A percentile compares a stretch with the other conserved stretches of the same genome.
Conservation (phyloP, 2,113 vertebrate genomes). For the Austrofundulus limnaeus region DNA sequence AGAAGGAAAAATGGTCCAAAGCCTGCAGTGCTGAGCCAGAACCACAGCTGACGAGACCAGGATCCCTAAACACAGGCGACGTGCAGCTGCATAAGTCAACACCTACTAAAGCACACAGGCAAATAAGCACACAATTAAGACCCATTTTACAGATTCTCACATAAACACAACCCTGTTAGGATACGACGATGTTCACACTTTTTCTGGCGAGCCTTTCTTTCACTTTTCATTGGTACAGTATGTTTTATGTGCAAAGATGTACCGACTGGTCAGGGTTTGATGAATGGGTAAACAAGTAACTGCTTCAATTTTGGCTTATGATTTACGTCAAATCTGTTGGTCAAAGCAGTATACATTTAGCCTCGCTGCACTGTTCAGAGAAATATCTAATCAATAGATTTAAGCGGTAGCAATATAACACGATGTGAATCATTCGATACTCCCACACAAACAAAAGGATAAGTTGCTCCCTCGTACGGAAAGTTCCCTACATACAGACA, state of each 20-base stretch:
- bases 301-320: constrained; percentile 63
- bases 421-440: constrained; percentile 44
- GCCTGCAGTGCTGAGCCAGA: constrained; percentile 25
- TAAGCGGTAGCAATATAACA: constrained; percentile 7
- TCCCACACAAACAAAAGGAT: constrained; percentile 17
- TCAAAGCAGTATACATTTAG: constrained; percentile 35
- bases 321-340: constrained; percentile 53
- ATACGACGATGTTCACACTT: constrained; percentile 32
- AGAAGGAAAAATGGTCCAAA: constrained; percentile 32
- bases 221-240: constrained; percentile 46
- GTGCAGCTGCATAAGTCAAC: constrained; percentile 56
- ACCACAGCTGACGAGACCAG: constrained; percentile 56
- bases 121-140: constrained; percentile 21
- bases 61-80: constrained; percentile 59
- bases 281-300: constrained; percentile 59
- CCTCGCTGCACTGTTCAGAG: constrained; percentile 26
- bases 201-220: too few species aligned
- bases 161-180: constrained; percentile 14
- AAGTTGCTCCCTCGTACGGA: constrained; percentile 3
- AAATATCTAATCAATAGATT: constrained; percentile 4
- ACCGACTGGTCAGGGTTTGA: constrained; percentile 52
- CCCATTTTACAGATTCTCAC: constrained; percentile 12
- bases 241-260: constrained; percentile 43
- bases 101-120: constrained; percentile 27
- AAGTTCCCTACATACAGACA: neutral